Conservation (phyloP, 2,888 invertebrate genomes). For the Agonopterix heracliana region DNA sequence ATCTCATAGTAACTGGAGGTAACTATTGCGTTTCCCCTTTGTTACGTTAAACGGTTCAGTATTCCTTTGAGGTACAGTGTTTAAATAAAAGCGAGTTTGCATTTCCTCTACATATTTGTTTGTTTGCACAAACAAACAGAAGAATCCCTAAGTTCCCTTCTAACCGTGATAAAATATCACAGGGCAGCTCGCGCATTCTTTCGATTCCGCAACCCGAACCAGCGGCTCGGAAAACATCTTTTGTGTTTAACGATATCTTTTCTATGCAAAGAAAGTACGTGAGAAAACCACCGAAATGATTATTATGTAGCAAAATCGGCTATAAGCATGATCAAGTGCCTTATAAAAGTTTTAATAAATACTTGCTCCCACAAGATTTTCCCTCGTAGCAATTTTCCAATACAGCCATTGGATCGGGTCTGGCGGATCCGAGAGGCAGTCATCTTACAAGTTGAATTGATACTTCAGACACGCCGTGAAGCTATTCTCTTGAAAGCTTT, state of each 20-base stretch:
- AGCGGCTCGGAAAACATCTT: constrained; percentile 58
- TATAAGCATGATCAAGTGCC: constrained; percentile 29
- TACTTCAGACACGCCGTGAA: constrained; percentile 57
- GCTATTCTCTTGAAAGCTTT: constrained; percentile 74
- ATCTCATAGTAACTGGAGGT: constrained; percentile 9
- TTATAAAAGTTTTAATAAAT: constrained; percentile 61
- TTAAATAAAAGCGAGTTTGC: constrained; percentile 58
- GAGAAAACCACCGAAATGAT: constrained; percentile 11
- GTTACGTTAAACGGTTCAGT: constrained; percentile 40
- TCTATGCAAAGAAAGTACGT: constrained; percentile 1
- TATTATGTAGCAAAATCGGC: constrained; percentile 3
- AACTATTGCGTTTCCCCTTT: constrained; percentile 41
- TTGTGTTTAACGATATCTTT: constrained; percentile 40
- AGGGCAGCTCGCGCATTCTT: constrained; percentile 56
- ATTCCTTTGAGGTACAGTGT: constrained; percentile 54
- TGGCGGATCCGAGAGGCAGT: constrained; percentile 58
- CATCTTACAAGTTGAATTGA: constrained; percentile 71
- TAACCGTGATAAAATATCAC: constrained; percentile 62
- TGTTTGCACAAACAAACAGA: constrained; percentile 59
- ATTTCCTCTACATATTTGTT: constrained; percentile 60
- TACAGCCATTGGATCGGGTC: constrained; percentile 56
- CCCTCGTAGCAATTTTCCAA: constrained; percentile 62
- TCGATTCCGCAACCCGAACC: constrained; percentile 41
- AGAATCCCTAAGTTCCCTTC: constrained; percentile 56
- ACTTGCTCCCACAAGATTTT: constrained; percentile 50